phyloP scores from a whole-genome alignment of 2,888 invertebrate genomes.

The Disparrhopalites patrizii region DNA sequence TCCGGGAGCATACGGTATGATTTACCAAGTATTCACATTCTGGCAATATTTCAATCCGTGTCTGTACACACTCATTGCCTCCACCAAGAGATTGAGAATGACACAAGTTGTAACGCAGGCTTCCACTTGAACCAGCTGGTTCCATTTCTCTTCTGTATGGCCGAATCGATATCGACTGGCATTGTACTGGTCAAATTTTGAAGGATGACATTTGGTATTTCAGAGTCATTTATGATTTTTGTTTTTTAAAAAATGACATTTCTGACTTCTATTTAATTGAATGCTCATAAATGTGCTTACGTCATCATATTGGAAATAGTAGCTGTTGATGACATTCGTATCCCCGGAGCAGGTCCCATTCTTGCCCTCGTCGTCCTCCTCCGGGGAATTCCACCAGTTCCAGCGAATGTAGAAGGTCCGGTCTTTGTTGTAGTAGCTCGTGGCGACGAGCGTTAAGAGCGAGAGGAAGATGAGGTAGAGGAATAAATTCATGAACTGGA shows the following conservation, averaged over 20 bases:
- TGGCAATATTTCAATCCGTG: constrained; percentile 10
- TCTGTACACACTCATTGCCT: neutral
- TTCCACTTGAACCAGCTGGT: neutral
- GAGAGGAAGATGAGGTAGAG: constrained; percentile 74
- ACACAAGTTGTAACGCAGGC: neutral
- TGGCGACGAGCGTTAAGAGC: constrained; percentile 71
- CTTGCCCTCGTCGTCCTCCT: neutral
- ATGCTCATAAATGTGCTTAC: too few relatives aligned
- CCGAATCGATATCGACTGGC: neutral
- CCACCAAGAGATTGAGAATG: neutral
- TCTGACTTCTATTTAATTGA: too few relatives aligned
- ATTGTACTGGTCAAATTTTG: too few relatives aligned
- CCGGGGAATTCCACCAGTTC: neutral
- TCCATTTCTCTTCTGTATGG: neutral
- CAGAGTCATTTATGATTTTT: too few relatives aligned
- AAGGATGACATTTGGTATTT: too few relatives aligned
- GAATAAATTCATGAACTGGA: constrained; percentile 72
- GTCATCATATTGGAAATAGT: too few relatives aligned
- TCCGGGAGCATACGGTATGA: too few relatives aligned
- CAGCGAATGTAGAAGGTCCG: neutral
- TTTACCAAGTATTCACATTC: constrained; percentile 10
- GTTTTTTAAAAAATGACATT: too few relatives aligned
- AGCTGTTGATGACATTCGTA: too few relatives aligned
- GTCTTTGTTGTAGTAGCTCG: constrained; percentile 49
- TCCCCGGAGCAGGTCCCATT: too few relatives aligned